A percentile compares a stretch with the other conserved stretches of the same genome.
These are phyloP conservation scores for Limenitis camilla DNA, from an alignment of 2,888 invertebrate genomes.

Conservation along the genomic window DNA sequence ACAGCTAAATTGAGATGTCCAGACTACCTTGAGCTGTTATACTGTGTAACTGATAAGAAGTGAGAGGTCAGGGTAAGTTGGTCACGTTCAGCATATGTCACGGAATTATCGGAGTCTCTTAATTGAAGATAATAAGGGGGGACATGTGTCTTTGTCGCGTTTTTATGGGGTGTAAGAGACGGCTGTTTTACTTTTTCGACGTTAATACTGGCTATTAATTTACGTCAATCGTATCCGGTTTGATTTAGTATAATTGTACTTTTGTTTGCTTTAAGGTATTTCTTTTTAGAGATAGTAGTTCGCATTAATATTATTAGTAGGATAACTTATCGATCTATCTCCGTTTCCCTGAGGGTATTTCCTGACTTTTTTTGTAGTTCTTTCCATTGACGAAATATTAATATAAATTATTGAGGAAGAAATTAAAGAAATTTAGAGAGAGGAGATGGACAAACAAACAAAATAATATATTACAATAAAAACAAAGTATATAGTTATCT, in stretches of 20 bases:
- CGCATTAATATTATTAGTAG: no score
- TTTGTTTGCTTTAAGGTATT: slow-evolving; percentile 16
- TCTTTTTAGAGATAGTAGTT: not conserved
- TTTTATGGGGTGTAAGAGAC: slow-evolving; percentile 66
- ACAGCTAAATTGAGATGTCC: slow-evolving; percentile 40
- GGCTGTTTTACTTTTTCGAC: slow-evolving; percentile 58
- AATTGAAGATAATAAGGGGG: slow-evolving; percentile 73
- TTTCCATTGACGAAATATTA: no score
- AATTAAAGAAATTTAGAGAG: no score
- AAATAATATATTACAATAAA: not conserved
- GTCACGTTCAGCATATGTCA: slow-evolving; percentile 58
- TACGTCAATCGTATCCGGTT: slow-evolving; percentile 44
- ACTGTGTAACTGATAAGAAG: slow-evolving; percentile 9
- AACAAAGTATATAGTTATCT: not conserved
- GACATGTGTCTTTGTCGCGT: slow-evolving; percentile 72
- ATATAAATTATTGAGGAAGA: no score
- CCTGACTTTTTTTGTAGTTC: no score
- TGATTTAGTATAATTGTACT: slow-evolving; percentile 22
- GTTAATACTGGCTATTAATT: slow-evolving; percentile 56
- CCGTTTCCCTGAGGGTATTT: no score
- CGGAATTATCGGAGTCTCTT: slow-evolving; percentile 69
- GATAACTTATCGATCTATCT: no score
- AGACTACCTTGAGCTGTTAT: slow-evolving; percentile 35
- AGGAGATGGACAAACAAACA: no score
- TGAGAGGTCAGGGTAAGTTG: slow-evolving; percentile 34